phyloP scores from a whole-genome alignment of 2,113 vertebrate species.

The Rhipidura dahli region DNA sequence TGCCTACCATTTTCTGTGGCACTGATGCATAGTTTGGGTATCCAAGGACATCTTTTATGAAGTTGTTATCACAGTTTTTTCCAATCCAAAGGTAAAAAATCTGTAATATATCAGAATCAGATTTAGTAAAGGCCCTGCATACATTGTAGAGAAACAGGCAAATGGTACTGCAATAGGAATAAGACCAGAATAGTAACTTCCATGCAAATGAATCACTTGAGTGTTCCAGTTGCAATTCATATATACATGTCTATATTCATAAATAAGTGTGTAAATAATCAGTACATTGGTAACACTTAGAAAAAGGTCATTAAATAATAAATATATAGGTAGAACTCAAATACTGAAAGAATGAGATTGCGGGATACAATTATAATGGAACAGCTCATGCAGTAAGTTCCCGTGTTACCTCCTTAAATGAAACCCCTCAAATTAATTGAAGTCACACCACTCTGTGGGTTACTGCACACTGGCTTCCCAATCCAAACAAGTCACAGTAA shows the following conservation, averaged over 20 bases:
- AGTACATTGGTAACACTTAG: background rate
- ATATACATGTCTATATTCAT: background rate
- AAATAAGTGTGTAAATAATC: background rate
- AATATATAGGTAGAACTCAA: background rate
- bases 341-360: background rate
- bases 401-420: background rate
- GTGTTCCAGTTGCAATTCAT: background rate
- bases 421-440: background rate
- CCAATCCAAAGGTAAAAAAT: slow-evolving; percentile 93
- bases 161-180: background rate
- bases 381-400: background rate
- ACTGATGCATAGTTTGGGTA: slow-evolving; percentile 84
- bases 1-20: slow-evolving; percentile 89
- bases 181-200: background rate
- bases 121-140: background rate
- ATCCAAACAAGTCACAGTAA: background rate
- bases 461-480: background rate
- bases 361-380: background rate
- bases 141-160: background rate
- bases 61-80: slow-evolving; percentile 84
- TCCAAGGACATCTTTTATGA: slow-evolving; percentile 94
- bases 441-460: background rate
- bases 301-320: background rate
- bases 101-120: slow-evolving; percentile 65
- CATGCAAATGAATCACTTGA: background rate